These are phyloP conservation scores for Drosophila melanogaster DNA, from an alignment of 1,140 invertebrate species.

Conservation along the genomic window Release_6_plus_ISO1_MT NC_004354.4:12298001-12298500, in stretches of 20 bases:
- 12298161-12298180: conserved; percentile 96
- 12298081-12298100: conserved; percentile 65
- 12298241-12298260: conserved; percentile 43
- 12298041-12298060: conserved; percentile 57
- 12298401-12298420: conserved; percentile 32
- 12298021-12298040: conserved; percentile 59
- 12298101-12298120: conserved; percentile 54
- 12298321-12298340: conserved; percentile 40
- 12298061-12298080: conserved; percentile 65
- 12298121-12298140: conserved; percentile 56
- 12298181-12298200: conserved; percentile 98
- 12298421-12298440: conserved; percentile 23
- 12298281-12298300: conserved; percentile 54
- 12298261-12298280: conserved; percentile 30
- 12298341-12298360: conserved; percentile 27
- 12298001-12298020: conserved; percentile 83
- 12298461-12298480: conserved; percentile 3
- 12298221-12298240: conserved; percentile 59
- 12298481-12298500: conserved; percentile 7
- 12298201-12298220: conserved; percentile 54
- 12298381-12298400: conserved; percentile 39
- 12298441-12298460: conserved; percentile 19
- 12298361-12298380: conserved; percentile 20
- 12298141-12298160: conserved; percentile 75
- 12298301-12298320: conserved; percentile 48